phyloP scores from a whole-genome alignment of 2,113 vertebrate genomes.

The Prionailurus viverrinus region DNA sequence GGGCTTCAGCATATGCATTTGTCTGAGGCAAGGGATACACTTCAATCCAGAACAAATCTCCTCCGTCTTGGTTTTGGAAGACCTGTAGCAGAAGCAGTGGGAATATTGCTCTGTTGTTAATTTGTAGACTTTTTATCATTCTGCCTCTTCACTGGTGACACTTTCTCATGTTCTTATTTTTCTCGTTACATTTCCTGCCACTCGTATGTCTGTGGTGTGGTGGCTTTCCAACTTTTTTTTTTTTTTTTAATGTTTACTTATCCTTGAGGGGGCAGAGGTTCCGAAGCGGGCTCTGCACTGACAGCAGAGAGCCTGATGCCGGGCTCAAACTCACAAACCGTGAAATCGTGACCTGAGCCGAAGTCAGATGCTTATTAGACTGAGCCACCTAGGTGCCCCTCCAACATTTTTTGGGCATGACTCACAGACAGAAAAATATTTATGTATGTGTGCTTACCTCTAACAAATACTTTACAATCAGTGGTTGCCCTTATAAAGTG shows the following conservation, averaged over 20 bases:
- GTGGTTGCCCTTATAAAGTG: not conserved
- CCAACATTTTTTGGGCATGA: not conserved
- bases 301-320: too few relatives aligned
- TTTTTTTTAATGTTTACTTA: too few relatives aligned
- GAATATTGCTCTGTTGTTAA: rapidly evolving
- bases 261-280: too few relatives aligned
- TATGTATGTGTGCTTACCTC: not conserved
- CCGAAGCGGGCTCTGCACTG: too few relatives aligned
- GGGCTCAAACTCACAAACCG: too few relatives aligned
- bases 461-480: too few relatives aligned
- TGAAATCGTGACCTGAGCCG: too few relatives aligned
- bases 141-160: rapidly evolving
- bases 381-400: not conserved
- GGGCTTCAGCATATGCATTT: not conserved
- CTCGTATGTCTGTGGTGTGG: not conserved
- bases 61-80: not conserved
- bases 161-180: not conserved
- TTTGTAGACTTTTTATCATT: not conserved
- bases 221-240: not conserved
- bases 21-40: too few relatives aligned
- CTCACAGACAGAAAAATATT: not conserved
- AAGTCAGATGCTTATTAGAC: too few relatives aligned
- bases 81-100: not conserved
- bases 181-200: not conserved
- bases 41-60: not conserved